Conservation (phyloP, 2,888 invertebrate genomes). For the Drosophila vallismaia region DNA sequence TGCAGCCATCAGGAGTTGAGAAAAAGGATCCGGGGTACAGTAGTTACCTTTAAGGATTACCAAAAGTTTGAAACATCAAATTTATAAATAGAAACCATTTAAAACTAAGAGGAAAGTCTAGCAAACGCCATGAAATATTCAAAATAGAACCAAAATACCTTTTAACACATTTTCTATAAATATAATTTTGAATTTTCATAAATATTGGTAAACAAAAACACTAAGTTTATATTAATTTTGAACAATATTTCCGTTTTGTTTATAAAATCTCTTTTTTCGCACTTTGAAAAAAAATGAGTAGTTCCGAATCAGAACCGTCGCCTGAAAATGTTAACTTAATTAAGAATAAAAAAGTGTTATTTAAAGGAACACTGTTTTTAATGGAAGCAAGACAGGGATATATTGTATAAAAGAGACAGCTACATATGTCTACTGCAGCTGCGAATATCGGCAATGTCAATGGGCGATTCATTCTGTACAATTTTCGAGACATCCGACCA, state of each 20-base stretch:
- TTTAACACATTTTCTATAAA: slow-evolving; percentile 20
- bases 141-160: slow-evolving; percentile 12
- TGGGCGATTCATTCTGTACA: slow-evolving; percentile 14
- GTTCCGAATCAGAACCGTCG: too few relatives aligned
- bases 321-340: neutral
- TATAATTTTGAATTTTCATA: slow-evolving; percentile 23
- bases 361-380: neutral
- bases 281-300: neutral
- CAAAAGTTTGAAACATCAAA: neutral
- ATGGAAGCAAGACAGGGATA: neutral
- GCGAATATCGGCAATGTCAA: slow-evolving; percentile 18
- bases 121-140: neutral
- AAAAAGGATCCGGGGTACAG: neutral
- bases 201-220: slow-evolving; percentile 22
- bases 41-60: neutral
- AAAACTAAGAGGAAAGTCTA: neutral
- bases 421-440: slow-evolving; percentile 9
- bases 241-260: slow-evolving; percentile 4
- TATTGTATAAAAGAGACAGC: neutral
- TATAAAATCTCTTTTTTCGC: neutral
- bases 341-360: neutral
- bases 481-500: slow-evolving; percentile 20
- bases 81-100: neutral
- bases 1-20: neutral
- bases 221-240: slow-evolving; percentile 11